A percentile compares a stretch with the other conserved stretches of the same genome.
phyloP scores from a whole-genome alignment of 2,888 invertebrate species.

The Phasia obesa region DNA sequence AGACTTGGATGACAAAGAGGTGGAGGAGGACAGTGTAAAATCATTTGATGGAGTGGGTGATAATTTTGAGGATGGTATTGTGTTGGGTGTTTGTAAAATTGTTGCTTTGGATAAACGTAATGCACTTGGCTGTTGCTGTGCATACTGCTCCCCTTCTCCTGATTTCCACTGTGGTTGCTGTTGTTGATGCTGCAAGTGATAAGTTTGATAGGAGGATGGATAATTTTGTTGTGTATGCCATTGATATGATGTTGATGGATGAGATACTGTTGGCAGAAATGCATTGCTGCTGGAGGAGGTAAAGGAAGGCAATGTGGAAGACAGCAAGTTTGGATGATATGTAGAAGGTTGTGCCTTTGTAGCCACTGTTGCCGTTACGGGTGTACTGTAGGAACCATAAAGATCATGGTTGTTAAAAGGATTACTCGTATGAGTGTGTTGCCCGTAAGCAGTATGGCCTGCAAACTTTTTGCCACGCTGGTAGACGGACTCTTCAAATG shows the following conservation, averaged over 20 bases:
- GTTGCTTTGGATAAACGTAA: conserved; percentile 58
- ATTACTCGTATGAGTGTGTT: conserved; percentile 73
- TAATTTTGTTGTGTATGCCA: conserved; percentile 66
- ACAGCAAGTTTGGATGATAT: conserved; percentile 54
- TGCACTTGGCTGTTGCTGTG: conserved; percentile 39
- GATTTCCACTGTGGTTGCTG: conserved; percentile 52
- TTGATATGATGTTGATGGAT: conserved; percentile 68
- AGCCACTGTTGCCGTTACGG: conserved; percentile 65
- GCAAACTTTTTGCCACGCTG: conserved; percentile 61
- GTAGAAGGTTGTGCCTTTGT: conserved; percentile 52
- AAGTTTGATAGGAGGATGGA: conserved; percentile 63
- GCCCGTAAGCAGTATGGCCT: conserved; percentile 70
- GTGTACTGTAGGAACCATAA: conserved; percentile 72
- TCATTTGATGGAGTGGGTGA: conserved; percentile 55
- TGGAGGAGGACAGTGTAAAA: conserved; percentile 24
- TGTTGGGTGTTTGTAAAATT: conserved; percentile 57
- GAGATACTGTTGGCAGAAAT: conserved; percentile 36
- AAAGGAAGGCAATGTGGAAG: conserved; percentile 39
- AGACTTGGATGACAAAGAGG: conserved; percentile 38
- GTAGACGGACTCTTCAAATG: conserved; percentile 58
- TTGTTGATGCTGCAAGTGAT: conserved; percentile 60
- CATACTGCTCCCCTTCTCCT: conserved; percentile 17
- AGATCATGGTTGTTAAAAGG: conserved; percentile 71
- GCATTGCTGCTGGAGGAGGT: conserved; percentile 2
- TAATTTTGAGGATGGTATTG: conserved; percentile 46